Evolutionary conservation across 2,888 invertebrate genomes (phyloP).

Genomic region (Synergus laeviventris): DNA sequence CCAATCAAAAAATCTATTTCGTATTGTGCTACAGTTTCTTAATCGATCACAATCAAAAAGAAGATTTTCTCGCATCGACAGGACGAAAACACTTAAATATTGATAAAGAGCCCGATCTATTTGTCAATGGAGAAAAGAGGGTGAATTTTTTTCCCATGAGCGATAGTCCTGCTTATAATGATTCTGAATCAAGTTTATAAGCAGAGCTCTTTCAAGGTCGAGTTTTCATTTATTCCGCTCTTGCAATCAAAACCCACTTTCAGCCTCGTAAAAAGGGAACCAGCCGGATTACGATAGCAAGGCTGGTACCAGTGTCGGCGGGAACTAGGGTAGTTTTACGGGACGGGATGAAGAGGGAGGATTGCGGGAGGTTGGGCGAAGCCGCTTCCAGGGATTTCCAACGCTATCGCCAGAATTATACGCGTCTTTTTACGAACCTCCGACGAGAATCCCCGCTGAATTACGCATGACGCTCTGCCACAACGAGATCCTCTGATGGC

Average conservation of each 20-base stretch:
- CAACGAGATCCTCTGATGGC: constrained; percentile 56
- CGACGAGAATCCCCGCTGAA: constrained; percentile 58
- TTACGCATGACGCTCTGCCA: constrained; percentile 58
- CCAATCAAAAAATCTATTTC: background rate
- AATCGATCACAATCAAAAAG: constrained; percentile 3
- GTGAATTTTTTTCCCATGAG: constrained; percentile 20
- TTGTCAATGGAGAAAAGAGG: constrained; percentile 2
- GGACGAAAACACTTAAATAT: constrained; percentile 52
- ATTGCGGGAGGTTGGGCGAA: background rate
- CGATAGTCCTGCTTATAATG: background rate
- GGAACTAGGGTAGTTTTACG: constrained; percentile 20
- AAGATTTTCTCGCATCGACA: background rate
- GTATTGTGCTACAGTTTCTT: background rate
- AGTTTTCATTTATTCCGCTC: constrained; percentile 54
- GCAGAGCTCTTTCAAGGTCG: constrained; percentile 22
- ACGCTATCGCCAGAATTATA: constrained; percentile 50
- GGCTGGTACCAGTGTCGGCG: background rate
- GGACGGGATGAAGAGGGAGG: background rate
- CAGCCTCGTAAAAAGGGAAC: constrained; percentile 46
- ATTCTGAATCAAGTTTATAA: constrained; percentile 5
- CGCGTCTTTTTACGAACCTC: constrained; percentile 56
- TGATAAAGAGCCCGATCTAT: constrained; percentile 43
- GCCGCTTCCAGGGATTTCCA: constrained; percentile 45
- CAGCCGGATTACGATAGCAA: constrained; percentile 15
- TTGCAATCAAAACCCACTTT: constrained; percentile 57